Base-by-base conservation (phyloP, 2,888 invertebrate genomes). In the Malthinus flaveolus region DNA sequence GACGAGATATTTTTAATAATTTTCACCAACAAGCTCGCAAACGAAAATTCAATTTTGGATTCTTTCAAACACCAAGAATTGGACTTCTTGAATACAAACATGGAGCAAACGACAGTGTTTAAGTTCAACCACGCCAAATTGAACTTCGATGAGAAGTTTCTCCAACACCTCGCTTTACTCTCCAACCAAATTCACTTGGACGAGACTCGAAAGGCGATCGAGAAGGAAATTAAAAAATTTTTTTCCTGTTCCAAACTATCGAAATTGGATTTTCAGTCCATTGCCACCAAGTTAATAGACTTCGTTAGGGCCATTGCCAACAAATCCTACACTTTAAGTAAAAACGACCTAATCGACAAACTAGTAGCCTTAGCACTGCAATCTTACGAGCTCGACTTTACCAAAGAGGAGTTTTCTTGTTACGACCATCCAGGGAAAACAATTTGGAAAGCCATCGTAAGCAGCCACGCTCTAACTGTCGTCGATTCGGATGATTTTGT, bases 121-220 rank as follows among this genome's bases (percentile, higher is more conserved):
- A 53, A 32, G 36, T 53, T 53, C 32, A 36, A 36, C 11, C 32
- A 10, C 13, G 8, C 1, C 1, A 37, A 37, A 12, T 10, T 47
- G 12, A n/a, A 12, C 4, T 47, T 4, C 10, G 39, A 47, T 7
- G 1, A 5, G 10, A 7, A 37, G 10, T 54, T 47, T 33, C n/a
- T 47, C 11, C 8, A 54, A 39, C 47, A 39, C 7, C 6, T 47
- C 15, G 2, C 36, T 37, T 9, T 54, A 8, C 15, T 54, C 32
- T 7, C 13, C 8, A 54, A 54, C 10, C 46, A 53, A 46, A 46
- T 32, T 12, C 46, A 53, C 46, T 34, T 36, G 2, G 36, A 35
- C 4, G 32, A 13, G 2, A 15, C 31, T 3, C 36, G 36, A 6
- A 53, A 32, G 4, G n/a, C 31, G 31, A 46, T 53, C 8, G 39